These are phyloP conservation scores for Megatriorchis doriae DNA, from an alignment of 2,113 vertebrate species.

Conservation along the genomic window DNA sequence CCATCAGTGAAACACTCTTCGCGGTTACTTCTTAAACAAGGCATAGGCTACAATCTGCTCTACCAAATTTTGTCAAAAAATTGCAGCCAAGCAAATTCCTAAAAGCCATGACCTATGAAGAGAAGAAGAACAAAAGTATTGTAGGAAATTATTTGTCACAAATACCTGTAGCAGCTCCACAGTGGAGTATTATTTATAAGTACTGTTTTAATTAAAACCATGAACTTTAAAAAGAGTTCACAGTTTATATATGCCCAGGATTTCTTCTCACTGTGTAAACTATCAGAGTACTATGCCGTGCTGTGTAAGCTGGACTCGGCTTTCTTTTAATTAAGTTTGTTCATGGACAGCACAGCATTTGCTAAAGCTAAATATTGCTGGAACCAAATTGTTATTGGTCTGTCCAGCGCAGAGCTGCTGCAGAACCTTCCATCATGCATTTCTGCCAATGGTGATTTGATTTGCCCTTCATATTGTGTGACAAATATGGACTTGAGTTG, in stretches of 20 bases:
- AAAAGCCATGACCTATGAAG: background rate
- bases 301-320: slow-evolving; percentile 14
- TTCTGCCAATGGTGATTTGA: slow-evolving; percentile 32
- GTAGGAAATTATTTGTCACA: background rate
- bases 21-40: background rate
- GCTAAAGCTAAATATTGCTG: slow-evolving; percentile 37
- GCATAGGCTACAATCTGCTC: background rate
- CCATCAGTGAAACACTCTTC: background rate
- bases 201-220: slow-evolving; percentile 41
- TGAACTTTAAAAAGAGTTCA: slow-evolving; percentile 29
- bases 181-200: background rate
- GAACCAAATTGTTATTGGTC: background rate
- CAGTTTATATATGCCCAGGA: background rate
- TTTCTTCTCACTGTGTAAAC: slow-evolving; percentile 33
- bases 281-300: background rate
- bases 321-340: slow-evolving; percentile 56
- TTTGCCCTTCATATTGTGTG: background rate
- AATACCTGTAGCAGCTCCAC: background rate
- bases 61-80: background rate
- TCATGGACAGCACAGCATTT: slow-evolving; percentile 25
- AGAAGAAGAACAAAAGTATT: background rate
- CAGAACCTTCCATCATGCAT: background rate
- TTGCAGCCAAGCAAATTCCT: background rate
- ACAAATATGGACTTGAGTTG: background rate
- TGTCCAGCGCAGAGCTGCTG: background rate